Percentiles rank a stretch among this genome's conserved stretches.
Conservation (phyloP, 2,113 vertebrate genomes). For the Ciconia boyciana region DNA sequence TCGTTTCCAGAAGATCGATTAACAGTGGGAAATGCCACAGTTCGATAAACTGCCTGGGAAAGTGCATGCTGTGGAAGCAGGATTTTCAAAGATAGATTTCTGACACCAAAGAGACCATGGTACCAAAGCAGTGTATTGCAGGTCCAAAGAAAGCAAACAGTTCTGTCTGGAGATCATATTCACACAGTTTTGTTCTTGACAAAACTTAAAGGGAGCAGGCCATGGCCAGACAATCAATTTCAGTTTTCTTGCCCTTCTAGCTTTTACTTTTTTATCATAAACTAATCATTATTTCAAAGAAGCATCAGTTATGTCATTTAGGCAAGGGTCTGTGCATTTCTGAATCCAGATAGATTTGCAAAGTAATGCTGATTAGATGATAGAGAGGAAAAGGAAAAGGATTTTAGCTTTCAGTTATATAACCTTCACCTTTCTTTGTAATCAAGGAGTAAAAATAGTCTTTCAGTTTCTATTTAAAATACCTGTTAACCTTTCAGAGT, state of each 20-base stretch:
- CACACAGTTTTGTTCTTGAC: neutral
- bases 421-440: neutral
- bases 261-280: neutral
- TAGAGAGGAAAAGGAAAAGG: neutral
- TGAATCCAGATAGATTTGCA: neutral
- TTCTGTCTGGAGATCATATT: neutral
- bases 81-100: neutral
- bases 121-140: neutral
- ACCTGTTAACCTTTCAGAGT: neutral
- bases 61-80: neutral
- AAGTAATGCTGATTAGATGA: neutral
- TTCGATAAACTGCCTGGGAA: neutral
- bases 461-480: neutral
- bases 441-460: neutral
- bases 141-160: neutral
- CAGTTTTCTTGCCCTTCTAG: neutral
- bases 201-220: neutral
- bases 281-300: neutral
- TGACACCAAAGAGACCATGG: neutral
- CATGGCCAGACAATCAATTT: neutral
- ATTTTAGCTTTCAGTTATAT: neutral
- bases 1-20: slow-evolving; percentile 1
- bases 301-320: neutral
- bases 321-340: neutral
- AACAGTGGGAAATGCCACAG: neutral